Evolutionary conservation across 2,113 vertebrate species (phyloP), one percentile per base, ranked within the genome.

Genomic region (Agapornis roseicollis): DNA sequence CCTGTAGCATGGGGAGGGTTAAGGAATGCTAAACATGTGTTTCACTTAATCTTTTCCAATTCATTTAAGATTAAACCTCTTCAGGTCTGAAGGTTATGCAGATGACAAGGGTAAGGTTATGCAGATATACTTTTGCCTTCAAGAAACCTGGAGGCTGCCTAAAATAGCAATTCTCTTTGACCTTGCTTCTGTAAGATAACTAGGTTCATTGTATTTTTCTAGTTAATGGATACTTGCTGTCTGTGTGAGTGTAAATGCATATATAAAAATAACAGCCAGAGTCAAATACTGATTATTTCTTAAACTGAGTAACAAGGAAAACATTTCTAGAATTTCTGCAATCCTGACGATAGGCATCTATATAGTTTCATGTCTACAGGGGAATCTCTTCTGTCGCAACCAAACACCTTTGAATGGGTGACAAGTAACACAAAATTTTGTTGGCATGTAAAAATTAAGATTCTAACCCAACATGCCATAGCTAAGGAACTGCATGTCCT

Each of bases 21-120:
- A 90, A 93, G 7, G 19, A 90, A 61, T 46, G 33, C 7, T 49
- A 44, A 50, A 35, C 17, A 20, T 11, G 8, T 25, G 20, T 47
- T 85, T 94, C 44, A 47, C 66, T 52, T 93, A 73, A 81, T 94
- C 78, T 74, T 87, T 94, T 96, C 42, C 65, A 72, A 52, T 39
- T 96, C 5, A 55, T 86, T 94, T 90, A 47, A 49, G 74, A 60
- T 84, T 69, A 47, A 85, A 63, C 9, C 19, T 91, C 18, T 27
- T 79, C 52, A 44, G 46, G 33, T 88, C 86, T 97, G 69, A 81
- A 94, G 70, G 87, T 93, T 89, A 76, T 55, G 47, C 25, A 84
- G 80, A 78, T 86, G 94, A 76, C 52, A 86, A 90, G 64, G 53
- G 82, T 53, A 90, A 93, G 88, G 58, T 66, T 90, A 78, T 80